Base-by-base conservation (phyloP, 2,888 invertebrate genomes). In the Mycogona germanica region DNA sequence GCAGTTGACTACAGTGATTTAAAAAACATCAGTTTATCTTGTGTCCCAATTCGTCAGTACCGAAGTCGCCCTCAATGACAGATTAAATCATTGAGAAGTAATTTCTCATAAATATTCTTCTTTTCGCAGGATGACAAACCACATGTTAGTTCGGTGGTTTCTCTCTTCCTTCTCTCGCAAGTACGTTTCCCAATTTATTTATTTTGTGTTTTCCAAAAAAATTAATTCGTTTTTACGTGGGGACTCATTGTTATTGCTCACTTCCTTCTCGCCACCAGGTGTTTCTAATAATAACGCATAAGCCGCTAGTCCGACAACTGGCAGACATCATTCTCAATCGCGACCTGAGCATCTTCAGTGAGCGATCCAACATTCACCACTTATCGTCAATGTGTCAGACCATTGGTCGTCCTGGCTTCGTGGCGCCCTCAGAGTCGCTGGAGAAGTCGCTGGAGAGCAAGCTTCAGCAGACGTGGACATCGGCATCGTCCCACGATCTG, bases 271-370 rank as follows among this genome's bases (percentile, higher is more conserved):
- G 56, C 29, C 47, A 59, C 7, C 62, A 73, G 69, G 72, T 97
- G 45, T 96, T 96, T 73, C 75, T 96, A 55, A 95, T 96, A 60
- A 81, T 96, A 59, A 84, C 87, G 2, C 89, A 96, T 68, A 80
- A 82, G 1, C 91, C 93, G 0, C 77, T 97, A 61, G 89, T 96
- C 3, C 84, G 88, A 64, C 83, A 87, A 5, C 71, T 97, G 60
- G 89, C 93, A 38, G 84, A 89, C 78, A 87, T 92, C 54, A 82
- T 96, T 65, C 72, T 96, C 32, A 85, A 88, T 68, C 87, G 87
- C 1, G 85, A 91, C 58, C 62, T 68, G 58, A 60, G 61, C 9
- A 60, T 66, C 3, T 65, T 67, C 57, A 52, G 57, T 7, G 49
- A 50, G 44, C 25, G 51, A 46, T 32, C 25, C 17, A 7, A 6